A percentile compares a stretch with the other conserved stretches of the same genome.
Evolutionary conservation across 2,888 invertebrate genomes (phyloP).

Genomic region (Chaetogeoica ovagalla): DNA sequence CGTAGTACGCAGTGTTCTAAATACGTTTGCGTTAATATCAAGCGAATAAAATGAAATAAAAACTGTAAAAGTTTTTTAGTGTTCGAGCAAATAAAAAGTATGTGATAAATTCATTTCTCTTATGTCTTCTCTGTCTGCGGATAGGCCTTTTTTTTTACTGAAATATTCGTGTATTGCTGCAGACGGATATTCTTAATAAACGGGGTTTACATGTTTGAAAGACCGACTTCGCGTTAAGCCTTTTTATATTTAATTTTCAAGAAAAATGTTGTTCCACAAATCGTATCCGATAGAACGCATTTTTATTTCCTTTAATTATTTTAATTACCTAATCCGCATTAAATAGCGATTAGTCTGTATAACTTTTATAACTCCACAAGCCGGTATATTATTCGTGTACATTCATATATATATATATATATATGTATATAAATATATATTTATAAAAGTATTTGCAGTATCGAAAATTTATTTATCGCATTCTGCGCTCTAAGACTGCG

Average conservation of each 20-base stretch:
- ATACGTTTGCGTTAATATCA: no score
- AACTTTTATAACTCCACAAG: background rate
- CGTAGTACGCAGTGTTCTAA: background rate
- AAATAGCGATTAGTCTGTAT: slow-evolving; percentile 1
- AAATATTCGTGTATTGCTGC: background rate
- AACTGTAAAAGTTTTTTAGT: no score
- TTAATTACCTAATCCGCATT: background rate
- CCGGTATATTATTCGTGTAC: background rate
- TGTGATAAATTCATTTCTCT: no score
- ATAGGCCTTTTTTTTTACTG: background rate
- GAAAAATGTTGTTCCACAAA: background rate
- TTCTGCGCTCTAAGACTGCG: no score
- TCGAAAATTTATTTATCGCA: no score
- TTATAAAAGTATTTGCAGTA: no score
- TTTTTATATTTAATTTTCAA: background rate
- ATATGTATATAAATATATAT: no score
- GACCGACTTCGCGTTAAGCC: background rate
- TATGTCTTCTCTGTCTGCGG: background rate
- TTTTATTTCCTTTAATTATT: background rate
- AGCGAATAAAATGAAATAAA: no score
- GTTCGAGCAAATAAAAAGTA: background rate
- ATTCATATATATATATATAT: background rate
- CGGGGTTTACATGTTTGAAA: background rate
- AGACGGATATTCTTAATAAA: background rate
- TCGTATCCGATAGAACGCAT: background rate